Conservation (phyloP, 2,888 invertebrate species). For the Apotomis betuletana region DNA sequence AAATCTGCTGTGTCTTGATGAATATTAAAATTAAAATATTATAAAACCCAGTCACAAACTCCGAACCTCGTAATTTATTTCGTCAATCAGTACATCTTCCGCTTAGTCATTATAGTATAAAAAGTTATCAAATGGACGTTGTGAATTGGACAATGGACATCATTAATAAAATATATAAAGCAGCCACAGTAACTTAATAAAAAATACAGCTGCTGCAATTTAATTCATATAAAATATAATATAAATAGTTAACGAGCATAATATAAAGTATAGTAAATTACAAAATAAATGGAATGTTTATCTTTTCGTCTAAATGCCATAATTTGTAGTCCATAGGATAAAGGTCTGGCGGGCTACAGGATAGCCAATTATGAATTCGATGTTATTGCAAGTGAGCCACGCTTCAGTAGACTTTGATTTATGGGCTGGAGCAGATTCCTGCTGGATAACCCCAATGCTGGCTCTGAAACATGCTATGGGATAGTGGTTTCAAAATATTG, state of each 20-base stretch:
- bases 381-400: no score
- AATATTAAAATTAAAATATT: no score
- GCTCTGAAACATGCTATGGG: no score
- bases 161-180: slow-evolving; percentile 1
- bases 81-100: background rate
- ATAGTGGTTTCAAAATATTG: no score
- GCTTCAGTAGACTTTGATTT: no score
- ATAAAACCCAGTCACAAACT: background rate
- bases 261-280: background rate
- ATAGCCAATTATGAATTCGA: no score
- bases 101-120: background rate
- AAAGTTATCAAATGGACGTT: slow-evolving; percentile 12
- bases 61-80: background rate
- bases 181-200: background rate
- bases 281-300: slow-evolving; percentile 5
- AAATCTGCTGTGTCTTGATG: background rate
- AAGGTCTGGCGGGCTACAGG: no score
- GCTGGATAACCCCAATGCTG: no score
- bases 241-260: background rate
- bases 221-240: background rate
- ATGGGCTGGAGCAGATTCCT: no score
- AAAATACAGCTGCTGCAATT: background rate
- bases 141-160: background rate
- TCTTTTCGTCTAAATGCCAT: no score
- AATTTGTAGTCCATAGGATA: no score